These are phyloP conservation scores for Melanophora roralis DNA, from an alignment of 2,888 invertebrate species.

Conservation along the genomic window DNA sequence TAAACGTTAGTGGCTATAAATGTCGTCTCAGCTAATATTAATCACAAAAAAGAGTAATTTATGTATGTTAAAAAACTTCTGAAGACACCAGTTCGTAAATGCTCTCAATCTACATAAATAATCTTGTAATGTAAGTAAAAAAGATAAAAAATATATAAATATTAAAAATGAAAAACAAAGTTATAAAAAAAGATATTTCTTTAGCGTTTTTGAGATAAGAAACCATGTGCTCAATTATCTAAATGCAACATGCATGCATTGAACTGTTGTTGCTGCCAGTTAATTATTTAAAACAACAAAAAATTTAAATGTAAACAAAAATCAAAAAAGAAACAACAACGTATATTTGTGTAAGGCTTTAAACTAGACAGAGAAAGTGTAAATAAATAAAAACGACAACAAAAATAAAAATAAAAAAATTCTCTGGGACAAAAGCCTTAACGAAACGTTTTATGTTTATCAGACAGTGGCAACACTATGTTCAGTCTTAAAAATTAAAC, in stretches of 20 bases:
- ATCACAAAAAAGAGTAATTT: background rate
- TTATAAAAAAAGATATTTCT: background rate
- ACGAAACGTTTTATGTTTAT: background rate
- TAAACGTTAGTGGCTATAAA: background rate
- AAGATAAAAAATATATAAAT: constrained; percentile 40
- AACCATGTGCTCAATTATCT: constrained; percentile 42
- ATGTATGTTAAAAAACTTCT: constrained; percentile 26
- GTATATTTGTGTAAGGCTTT: background rate
- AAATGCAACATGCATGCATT: background rate
- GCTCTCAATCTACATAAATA: constrained; percentile 8
- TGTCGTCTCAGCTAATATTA: constrained; percentile 21
- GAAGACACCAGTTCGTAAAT: constrained; percentile 7
- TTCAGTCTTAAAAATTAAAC: background rate
- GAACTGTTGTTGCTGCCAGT: constrained; percentile 1
- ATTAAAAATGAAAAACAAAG: background rate
- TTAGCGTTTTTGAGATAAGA: constrained; percentile 24
- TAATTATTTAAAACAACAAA: background rate
- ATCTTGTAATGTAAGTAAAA: constrained; percentile 30
- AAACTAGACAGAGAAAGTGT: constrained; percentile 47
- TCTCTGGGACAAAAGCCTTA: background rate
- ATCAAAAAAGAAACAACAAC: background rate
- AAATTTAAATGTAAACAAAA: background rate
- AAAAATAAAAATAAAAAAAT: background rate
- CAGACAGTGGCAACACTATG: too few relatives aligned
- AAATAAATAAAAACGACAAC: constrained; percentile 6